Base-by-base conservation (phyloP, 2,888 invertebrate species). In the Azorinus chamasolen region DNA sequence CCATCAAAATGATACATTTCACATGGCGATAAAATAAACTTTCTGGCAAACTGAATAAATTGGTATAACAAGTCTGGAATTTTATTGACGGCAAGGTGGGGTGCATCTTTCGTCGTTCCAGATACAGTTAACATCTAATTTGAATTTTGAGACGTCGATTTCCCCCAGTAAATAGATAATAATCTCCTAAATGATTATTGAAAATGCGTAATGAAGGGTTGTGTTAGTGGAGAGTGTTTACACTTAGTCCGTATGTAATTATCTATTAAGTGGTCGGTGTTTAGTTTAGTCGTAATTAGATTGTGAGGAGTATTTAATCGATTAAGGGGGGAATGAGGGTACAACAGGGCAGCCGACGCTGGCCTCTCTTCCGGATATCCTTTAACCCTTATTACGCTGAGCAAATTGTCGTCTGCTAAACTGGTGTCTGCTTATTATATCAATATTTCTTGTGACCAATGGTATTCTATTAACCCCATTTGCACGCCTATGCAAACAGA, bases 21-120 rank as follows among this genome's bases (percentile, higher is more conserved):
- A 78, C 72, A 78, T 78, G 78, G 72, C 78, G 78, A 72, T 78
- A 72, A 78, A 78, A 78, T 78, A 78, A 72, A 72, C 78, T 64
- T 61, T 59, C 37, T 5, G 53, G 59, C 64, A 63, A 39, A 61
- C 68, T 68, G 61, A 72, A 72, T 72, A 78, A 72, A 78, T 78
- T 78, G 68, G 68, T 64, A 63, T 53, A 68, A 72, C 72, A 68
- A 77, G 55, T 63, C 66, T 25, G 72, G 58, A 66, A 71, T 72
- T 77, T 77, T 77, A 77, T 77, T 77, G 72, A 63, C 53, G 54
- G 77, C 59, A 59, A 53, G 72, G 63, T 78, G 78, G 78, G 48
- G 41, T 20, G 58, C 55, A 46, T 78, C 78, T 64, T 32, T 78
- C 72, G 62, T 45, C 78, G 51, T 51, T 25, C 22, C 6, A 32